A percentile compares a stretch with the other conserved stretches of the same genome.
phyloP scores from a whole-genome alignment of 2,888 invertebrate genomes.

The Macaria liturata region DNA sequence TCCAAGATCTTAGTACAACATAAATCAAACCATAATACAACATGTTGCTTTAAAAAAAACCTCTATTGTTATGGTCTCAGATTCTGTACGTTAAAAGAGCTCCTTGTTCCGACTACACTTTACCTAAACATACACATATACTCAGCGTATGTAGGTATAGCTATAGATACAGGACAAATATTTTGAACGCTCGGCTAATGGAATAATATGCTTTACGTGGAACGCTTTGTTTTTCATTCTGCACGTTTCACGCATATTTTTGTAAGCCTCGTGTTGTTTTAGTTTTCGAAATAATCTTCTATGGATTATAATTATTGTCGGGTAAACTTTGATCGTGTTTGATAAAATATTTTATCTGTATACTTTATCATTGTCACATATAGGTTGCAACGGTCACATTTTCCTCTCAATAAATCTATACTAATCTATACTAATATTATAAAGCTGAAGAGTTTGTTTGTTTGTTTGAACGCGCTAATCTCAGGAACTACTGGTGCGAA shows the following conservation, averaged over 20 bases:
- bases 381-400: too few species aligned
- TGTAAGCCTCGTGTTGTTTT: neutral
- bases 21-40: too few species aligned
- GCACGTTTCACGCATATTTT: slow-evolving; percentile 17
- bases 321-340: neutral
- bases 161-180: slow-evolving; percentile 47
- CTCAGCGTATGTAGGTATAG: slow-evolving; percentile 22
- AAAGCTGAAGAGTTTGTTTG: too few species aligned
- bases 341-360: too few species aligned
- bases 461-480: too few species aligned
- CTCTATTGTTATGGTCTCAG: too few species aligned
- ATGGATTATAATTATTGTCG: neutral
- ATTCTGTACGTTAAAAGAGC: neutral
- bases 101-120: slow-evolving; percentile 32
- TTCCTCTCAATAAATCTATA: too few species aligned
- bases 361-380: too few species aligned
- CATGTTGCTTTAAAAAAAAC: too few species aligned
- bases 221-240: slow-evolving; percentile 43
- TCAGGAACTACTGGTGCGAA: too few species aligned
- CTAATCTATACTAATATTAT: too few species aligned
- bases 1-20: too few species aligned
- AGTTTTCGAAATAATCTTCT: slow-evolving; percentile 1
- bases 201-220: slow-evolving; percentile 45
- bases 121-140: slow-evolving; percentile 33
- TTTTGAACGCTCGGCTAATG: slow-evolving; percentile 50